phyloP scores from a whole-genome alignment of 2,113 vertebrate species.

The Pluvianellus socialis region DNA sequence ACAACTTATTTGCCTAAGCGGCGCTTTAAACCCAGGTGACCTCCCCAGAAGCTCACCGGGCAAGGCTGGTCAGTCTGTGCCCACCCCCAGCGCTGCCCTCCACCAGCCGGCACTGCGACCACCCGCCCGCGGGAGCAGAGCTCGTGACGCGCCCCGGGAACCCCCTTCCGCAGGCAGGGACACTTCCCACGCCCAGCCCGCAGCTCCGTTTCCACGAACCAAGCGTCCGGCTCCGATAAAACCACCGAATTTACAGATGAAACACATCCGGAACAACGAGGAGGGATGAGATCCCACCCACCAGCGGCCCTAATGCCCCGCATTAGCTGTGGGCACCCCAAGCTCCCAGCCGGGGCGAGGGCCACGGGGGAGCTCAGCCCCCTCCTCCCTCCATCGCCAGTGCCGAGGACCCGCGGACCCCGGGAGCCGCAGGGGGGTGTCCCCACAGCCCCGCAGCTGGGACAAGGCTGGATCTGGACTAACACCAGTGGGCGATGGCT shows the following conservation, averaged over 20 bases:
- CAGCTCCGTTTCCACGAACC: neutral
- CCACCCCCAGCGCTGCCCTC: neutral
- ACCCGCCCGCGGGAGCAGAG: neutral
- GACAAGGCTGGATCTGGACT: neutral
- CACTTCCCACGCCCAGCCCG: rapidly evolving
- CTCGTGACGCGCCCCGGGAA: neutral
- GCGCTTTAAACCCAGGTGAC: neutral
- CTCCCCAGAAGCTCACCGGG: too few relatives aligned
- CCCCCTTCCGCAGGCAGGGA: neutral
- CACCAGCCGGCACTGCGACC: too few relatives aligned
- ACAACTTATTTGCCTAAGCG: neutral
- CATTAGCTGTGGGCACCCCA: neutral
- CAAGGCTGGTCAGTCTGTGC: too few relatives aligned
- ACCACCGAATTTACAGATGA: neutral
- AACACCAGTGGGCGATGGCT: neutral
- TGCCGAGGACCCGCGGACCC: neutral
- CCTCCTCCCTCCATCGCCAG: neutral
- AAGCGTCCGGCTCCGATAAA: neutral
- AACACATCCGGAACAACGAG: too few relatives aligned
- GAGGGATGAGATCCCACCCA: neutral
- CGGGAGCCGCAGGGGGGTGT: neutral
- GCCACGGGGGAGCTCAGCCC: neutral
- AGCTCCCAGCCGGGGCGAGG: neutral
- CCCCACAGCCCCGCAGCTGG: rapidly evolving
- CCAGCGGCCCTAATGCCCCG: neutral